Evolutionary conservation across 2,113 vertebrate genomes (phyloP).

Genomic region (Pipra filicauda): DNA sequence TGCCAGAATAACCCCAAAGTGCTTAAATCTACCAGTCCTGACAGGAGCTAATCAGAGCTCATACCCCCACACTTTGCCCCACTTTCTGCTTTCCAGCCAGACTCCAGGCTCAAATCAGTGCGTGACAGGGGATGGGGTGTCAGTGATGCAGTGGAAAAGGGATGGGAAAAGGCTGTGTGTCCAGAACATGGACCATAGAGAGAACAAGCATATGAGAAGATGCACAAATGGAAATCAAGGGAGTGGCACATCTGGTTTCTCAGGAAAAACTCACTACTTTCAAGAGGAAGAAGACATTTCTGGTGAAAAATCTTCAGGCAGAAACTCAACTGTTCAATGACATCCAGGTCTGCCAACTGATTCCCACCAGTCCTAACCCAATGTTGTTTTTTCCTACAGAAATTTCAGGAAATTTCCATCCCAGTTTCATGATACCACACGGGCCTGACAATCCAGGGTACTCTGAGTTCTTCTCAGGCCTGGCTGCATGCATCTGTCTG

Average conservation of each 20-base stretch:
- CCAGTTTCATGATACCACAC: not conserved
- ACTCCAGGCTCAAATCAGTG: not conserved
- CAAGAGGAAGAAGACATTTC: not conserved
- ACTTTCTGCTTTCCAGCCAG: not conserved
- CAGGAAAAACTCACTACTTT: not conserved
- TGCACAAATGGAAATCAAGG: rapidly evolving
- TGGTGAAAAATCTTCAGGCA: not conserved
- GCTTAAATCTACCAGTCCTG: not conserved
- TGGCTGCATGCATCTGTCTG: rapidly evolving
- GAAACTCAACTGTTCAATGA: not conserved
- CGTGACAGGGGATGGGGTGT: not conserved
- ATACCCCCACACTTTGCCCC: not conserved
- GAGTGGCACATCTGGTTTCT: not conserved
- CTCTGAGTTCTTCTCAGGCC: not conserved
- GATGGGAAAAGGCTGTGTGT: not conserved
- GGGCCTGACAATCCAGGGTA: not conserved
- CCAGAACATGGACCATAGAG: not conserved
- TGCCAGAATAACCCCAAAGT: not conserved
- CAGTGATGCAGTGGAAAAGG: not conserved
- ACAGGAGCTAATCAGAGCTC: not conserved
- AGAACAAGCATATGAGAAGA: not conserved
- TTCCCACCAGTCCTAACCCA: not conserved
- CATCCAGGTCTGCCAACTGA: not conserved
- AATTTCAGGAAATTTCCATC: not conserved
- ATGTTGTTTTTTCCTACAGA: not conserved